phyloP scores from a whole-genome alignment of 2,888 invertebrate genomes.

The Minunthozetes semirufus region DNA sequence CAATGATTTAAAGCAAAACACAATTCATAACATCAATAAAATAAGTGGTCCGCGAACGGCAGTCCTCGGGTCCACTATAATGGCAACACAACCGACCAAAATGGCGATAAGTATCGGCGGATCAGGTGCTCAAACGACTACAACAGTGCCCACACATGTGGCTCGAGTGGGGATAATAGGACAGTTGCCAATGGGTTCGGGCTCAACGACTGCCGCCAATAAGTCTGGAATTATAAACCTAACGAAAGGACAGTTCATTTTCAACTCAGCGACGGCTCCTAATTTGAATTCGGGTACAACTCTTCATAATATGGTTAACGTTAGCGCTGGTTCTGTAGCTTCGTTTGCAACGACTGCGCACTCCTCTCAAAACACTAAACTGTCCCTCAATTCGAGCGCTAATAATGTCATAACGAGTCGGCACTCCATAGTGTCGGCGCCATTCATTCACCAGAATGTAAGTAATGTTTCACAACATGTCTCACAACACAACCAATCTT shows the following conservation, averaged over 20 bases:
- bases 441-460: slow-evolving; percentile 9
- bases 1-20: slow-evolving; percentile 29
- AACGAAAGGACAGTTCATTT: slow-evolving; percentile 29
- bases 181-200: slow-evolving; percentile 15
- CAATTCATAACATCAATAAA: slow-evolving; percentile 32
- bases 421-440: not conserved
- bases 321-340: slow-evolving; percentile 14
- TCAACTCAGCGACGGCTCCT: not conserved
- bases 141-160: slow-evolving; percentile 12
- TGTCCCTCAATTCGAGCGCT: slow-evolving; percentile 1
- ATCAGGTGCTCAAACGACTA: not conserved
- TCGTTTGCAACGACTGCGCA: slow-evolving; percentile 16
- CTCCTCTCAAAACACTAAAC: slow-evolving; percentile 14
- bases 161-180: slow-evolving; percentile 33
- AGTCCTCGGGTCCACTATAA: slow-evolving; percentile 24
- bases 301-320: slow-evolving; percentile 15
- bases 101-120: slow-evolving; percentile 33
- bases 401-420: slow-evolving; percentile 1
- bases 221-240: slow-evolving; percentile 32
- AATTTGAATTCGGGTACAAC: slow-evolving; percentile 12
- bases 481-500: slow-evolving; percentile 6
- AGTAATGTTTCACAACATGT: not conserved
- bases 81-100: slow-evolving; percentile 32
- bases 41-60: slow-evolving; percentile 31
- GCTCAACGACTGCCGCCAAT: not conserved